Evolutionary conservation across 2,113 vertebrate genomes (phyloP).

Genomic region (Gyps fulvus): DNA sequence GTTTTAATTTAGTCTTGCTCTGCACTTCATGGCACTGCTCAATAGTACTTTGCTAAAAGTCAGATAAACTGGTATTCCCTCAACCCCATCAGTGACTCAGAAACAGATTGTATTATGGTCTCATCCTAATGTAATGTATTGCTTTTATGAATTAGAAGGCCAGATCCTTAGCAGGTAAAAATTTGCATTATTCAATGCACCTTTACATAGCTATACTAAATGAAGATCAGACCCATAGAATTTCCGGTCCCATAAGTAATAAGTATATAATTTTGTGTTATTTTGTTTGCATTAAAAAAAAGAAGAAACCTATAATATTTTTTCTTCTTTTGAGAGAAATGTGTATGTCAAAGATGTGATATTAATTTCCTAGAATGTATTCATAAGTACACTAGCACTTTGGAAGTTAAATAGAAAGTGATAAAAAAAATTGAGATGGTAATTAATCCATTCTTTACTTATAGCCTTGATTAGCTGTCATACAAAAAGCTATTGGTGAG

Average conservation of each 20-base stretch:
- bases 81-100: neutral
- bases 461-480: conserved; percentile 28
- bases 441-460: conserved; percentile 40
- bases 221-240: neutral
- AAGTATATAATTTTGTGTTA: neutral
- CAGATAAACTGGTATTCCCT: neutral
- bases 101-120: neutral
- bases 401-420: neutral
- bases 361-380: neutral
- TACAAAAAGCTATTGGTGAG: conserved; percentile 6
- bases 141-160: neutral
- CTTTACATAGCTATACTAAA: neutral
- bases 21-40: neutral
- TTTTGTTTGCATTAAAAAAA: neutral
- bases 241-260: neutral
- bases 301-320: neutral
- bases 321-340: neutral
- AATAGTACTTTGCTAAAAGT: neutral
- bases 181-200: neutral
- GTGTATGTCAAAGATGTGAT: neutral
- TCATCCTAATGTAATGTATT: neutral
- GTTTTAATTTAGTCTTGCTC: neutral
- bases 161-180: neutral
- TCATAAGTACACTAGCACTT: neutral
- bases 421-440: neutral